These are phyloP conservation scores for Pterophyllum scalare DNA, from an alignment of 2,113 vertebrate species.

Conservation along the genomic window DNA sequence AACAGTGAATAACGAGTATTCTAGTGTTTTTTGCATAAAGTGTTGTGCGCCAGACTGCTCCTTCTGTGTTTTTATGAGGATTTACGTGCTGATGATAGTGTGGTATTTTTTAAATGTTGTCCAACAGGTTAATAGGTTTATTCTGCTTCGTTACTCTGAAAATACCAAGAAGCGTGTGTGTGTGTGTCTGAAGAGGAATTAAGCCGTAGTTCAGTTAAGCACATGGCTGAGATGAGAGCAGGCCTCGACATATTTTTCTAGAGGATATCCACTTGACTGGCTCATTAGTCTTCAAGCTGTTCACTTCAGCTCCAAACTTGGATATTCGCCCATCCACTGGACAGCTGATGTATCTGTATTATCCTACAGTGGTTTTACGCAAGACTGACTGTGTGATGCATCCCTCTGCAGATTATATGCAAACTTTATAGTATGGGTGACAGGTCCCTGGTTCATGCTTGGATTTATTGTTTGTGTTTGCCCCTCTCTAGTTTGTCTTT, in stretches of 20 bases:
- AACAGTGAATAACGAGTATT: background rate
- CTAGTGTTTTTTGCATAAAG: background rate
- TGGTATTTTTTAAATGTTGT: conserved; percentile 41
- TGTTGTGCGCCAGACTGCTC: background rate
- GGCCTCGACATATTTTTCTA: conserved; percentile 59
- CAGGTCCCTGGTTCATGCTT: background rate
- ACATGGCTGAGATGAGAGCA: conserved; percentile 45
- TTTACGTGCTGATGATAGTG: background rate
- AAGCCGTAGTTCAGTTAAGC: conserved; percentile 48
- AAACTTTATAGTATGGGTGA: background rate
- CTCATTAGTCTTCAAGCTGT: conserved; percentile 74
- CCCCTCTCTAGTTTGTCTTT: background rate
- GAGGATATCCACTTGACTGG: conserved; percentile 71
- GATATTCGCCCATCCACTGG: conserved; percentile 26
- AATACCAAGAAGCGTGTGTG: conserved; percentile 20
- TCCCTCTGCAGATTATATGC: background rate
- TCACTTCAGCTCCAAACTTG: conserved; percentile 59
- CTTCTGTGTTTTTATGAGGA: background rate
- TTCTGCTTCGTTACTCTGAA: conserved; percentile 34
- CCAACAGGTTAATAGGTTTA: conserved; percentile 56
- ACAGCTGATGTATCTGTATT: conserved; percentile 27
- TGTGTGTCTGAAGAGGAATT: conserved; percentile 49
- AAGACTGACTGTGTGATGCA: background rate
- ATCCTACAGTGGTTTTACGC: conserved; percentile 7
- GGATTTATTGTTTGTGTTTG: background rate